Conservation (phyloP, 2,888 invertebrate genomes). For the Saturnia pavonia region DNA sequence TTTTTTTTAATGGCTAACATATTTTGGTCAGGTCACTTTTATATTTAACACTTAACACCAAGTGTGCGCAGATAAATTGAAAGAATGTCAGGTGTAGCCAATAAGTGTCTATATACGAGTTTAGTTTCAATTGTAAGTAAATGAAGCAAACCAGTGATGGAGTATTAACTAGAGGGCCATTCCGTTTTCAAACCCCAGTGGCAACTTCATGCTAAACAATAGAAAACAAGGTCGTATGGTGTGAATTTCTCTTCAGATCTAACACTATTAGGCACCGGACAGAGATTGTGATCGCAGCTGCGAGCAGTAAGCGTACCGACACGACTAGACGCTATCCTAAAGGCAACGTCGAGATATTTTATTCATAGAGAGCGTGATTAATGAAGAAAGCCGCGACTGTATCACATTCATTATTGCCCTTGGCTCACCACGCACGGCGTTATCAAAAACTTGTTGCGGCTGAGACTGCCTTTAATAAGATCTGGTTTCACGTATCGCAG, state of each 20-base stretch:
- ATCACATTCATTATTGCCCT: conserved; percentile 78
- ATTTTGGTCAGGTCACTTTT: not conserved
- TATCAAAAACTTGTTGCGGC: conserved; percentile 78
- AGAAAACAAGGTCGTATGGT: conserved; percentile 47
- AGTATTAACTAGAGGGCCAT: conserved; percentile 32
- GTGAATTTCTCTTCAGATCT: conserved; percentile 65
- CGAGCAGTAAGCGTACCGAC: conserved; percentile 65
- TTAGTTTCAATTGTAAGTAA: not conserved
- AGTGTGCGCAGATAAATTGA: no score
- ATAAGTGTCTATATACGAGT: not conserved
- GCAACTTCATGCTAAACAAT: conserved; percentile 53
- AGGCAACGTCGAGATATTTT: conserved; percentile 74
- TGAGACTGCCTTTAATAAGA: conserved; percentile 58
- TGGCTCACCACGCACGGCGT: conserved; percentile 69
- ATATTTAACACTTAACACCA: not conserved
- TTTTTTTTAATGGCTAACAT: not conserved
- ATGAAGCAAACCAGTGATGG: not conserved
- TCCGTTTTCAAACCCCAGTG: conserved; percentile 36
- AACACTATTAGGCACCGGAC: conserved; percentile 58
- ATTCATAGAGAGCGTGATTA: conserved; percentile 78
- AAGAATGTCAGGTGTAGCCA: not conserved
- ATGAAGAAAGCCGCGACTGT: conserved; percentile 69
- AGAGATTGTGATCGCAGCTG: conserved; percentile 65
- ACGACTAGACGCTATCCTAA: conserved; percentile 69
- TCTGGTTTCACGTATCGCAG: conserved; percentile 56